These are phyloP conservation scores for Siderastrea radians DNA, from an alignment of 92 coral and sea anemone species.

Conservation along the genomic window DNA sequence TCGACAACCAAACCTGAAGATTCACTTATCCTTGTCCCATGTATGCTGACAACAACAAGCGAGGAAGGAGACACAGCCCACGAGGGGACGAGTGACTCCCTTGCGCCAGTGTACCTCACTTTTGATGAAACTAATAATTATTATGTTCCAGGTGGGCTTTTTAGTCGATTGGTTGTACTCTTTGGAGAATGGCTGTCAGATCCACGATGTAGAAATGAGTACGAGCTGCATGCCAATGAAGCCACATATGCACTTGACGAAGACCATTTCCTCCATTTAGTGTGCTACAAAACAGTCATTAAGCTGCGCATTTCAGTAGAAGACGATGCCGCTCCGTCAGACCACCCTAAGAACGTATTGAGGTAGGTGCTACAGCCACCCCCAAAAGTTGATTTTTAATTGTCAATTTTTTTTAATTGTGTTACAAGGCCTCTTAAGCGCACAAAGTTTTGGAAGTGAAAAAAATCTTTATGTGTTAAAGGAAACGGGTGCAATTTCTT, in stretches of 20 bases:
- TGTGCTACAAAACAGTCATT: constrained; percentile 9
- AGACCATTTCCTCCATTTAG: background rate
- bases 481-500: too few species aligned
- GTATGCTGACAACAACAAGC: background rate
- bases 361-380: background rate
- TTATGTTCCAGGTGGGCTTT: too few species aligned
- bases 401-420: too few species aligned
- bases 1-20: background rate
- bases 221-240: background rate
- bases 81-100: background rate
- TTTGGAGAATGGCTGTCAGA: background rate
- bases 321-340: background rate
- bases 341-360: background rate
- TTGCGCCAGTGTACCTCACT: too few species aligned
- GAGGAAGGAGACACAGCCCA: background rate
- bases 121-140: too few species aligned
- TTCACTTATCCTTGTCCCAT: background rate
- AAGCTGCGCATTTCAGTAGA: background rate
- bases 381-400: too few species aligned
- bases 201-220: background rate
- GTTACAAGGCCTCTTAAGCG: too few species aligned
- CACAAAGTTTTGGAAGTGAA: too few species aligned
- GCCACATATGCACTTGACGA: background rate
- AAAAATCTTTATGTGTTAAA: too few species aligned
- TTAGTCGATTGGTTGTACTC: background rate